phyloP scores from a whole-genome alignment of 2,113 vertebrate genomes.

The Oncorhynchus nerka region DNA sequence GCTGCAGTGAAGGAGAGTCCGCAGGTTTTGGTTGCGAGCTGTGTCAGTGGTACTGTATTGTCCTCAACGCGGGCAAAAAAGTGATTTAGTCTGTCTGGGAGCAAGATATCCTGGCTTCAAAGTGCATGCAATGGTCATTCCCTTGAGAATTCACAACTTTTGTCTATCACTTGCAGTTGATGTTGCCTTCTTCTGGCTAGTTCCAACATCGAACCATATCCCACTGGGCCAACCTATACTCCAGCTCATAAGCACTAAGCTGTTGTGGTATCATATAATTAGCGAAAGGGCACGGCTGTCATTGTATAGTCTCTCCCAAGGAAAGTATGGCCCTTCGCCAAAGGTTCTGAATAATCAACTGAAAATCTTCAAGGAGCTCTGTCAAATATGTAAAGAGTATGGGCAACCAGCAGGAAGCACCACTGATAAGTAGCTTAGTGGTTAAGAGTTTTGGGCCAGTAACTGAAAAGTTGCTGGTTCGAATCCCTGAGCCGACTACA shows the following conservation, averaged over 20 bases:
- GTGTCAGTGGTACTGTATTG: too few relatives aligned
- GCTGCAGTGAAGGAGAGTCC: too few relatives aligned
- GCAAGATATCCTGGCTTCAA: background rate
- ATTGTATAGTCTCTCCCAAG: constrained; percentile 26
- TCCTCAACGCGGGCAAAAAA: too few relatives aligned
- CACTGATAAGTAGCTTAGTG: background rate
- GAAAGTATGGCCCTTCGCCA: constrained; percentile 28
- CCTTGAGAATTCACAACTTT: constrained; percentile 11
- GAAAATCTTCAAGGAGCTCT: background rate
- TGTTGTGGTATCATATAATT: constrained; percentile 63
- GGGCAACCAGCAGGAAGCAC: background rate
- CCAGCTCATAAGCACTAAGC: constrained; percentile 57
- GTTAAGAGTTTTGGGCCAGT: too few relatives aligned
- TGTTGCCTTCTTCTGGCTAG: constrained; percentile 15
- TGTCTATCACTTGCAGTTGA: constrained; percentile 10
- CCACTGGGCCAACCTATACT: constrained; percentile 12
- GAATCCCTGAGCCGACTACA: too few relatives aligned
- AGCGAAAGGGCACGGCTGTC: constrained; percentile 60
- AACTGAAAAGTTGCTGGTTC: too few relatives aligned
- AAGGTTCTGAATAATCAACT: constrained; percentile 29
- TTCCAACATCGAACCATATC: constrained; percentile 21
- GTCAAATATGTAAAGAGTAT: background rate
- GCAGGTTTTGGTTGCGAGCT: too few relatives aligned
- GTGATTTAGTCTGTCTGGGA: too few relatives aligned
- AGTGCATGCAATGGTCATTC: background rate